Percentiles rank a stretch among this genome's conserved stretches.
Evolutionary conservation across 2,888 invertebrate species (phyloP).

Genomic region (Ichneumon xanthorius): DNA sequence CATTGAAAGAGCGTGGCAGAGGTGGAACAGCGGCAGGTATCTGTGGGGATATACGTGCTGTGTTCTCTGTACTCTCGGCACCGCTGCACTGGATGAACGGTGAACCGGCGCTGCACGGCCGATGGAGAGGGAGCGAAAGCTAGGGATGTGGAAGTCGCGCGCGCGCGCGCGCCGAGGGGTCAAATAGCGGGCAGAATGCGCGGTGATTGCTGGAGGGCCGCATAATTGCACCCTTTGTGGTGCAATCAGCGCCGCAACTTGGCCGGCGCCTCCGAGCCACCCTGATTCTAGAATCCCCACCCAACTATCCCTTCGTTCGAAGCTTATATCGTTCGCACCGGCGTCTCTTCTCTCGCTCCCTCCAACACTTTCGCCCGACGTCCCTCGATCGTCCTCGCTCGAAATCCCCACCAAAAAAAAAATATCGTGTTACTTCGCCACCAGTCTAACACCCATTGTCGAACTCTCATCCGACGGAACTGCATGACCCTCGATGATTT

Average conservation of each 20-base stretch:
- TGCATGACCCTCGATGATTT: slow-evolving; percentile 33
- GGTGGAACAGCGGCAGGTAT: slow-evolving; percentile 52
- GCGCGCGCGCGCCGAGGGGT: slow-evolving; percentile 76
- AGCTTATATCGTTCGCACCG: slow-evolving; percentile 8
- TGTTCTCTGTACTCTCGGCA: slow-evolving; percentile 21
- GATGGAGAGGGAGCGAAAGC: slow-evolving; percentile 58
- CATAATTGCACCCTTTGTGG: slow-evolving; percentile 85
- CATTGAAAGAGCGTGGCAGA: slow-evolving; percentile 55
- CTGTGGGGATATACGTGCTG: slow-evolving; percentile 21
- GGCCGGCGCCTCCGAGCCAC: slow-evolving; percentile 76
- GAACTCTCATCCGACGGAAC: slow-evolving; percentile 46
- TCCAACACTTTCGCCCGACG: slow-evolving; percentile 22
- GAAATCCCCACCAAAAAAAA: slow-evolving; percentile 30
- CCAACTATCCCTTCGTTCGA: slow-evolving; percentile 12
- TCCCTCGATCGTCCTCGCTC: slow-evolving; percentile 42
- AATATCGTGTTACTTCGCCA: slow-evolving; percentile 59
- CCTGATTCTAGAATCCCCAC: slow-evolving; percentile 44
- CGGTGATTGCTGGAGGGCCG: slow-evolving; percentile 85
- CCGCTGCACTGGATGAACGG: slow-evolving; percentile 44
- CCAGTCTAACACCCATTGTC: slow-evolving; percentile 54
- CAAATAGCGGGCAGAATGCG: slow-evolving; percentile 84
- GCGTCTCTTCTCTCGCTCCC: slow-evolving; percentile 1
- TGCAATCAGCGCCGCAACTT: slow-evolving; percentile 85
- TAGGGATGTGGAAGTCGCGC: slow-evolving; percentile 58
- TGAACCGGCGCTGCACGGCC: slow-evolving; percentile 45